Evolutionary conservation across 2,888 invertebrate genomes (phyloP), one percentile per base, ranked within the genome.

Genomic region (Drosophila heteroneura): DNA sequence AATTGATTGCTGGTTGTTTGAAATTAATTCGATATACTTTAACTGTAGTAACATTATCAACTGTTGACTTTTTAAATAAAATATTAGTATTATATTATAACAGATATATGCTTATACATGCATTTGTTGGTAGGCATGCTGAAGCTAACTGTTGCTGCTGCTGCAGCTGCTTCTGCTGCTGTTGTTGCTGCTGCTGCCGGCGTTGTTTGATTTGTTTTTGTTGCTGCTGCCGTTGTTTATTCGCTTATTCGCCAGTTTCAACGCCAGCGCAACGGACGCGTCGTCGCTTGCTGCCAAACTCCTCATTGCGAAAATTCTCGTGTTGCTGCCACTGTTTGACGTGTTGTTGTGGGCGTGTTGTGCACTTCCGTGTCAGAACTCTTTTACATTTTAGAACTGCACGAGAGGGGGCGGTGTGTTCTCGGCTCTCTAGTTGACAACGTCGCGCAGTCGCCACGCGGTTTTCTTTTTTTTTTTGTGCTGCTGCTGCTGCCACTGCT

Each of bases 351-450:
- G 81, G 75, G 79, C 73, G 83, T 85, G 76, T 68, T 79, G 75
- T 81, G 76, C 76, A 81, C 73, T 81, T 72, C 79, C 76, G 81
- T 47, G 70, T 81, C 65, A 54, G 72, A 86, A 82, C 84, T 85
- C 84, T 82, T 85, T 84, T 82, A 81, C 85, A 86, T 89, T 82
- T 89, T 73, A 82, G 75, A 89, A 78, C 75, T 67, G 74, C 56
- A 64, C 9, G 16, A 47, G 57, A 49, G 30, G 39, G 26, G 16
- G 30, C 54, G 14, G n/a, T 14, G 37, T n/a, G 47, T 56, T 52
- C 16, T 56, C 59, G 44, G 39, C 22, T 56, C 41, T 65, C 33
- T 54, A 30, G 68, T 53, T 70, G 71, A 81, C 44, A 81, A 74
- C 74, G 81, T 66, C 79, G 81, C 81, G 81, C 81, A 81, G 83